Evolutionary conservation across 2,888 invertebrate species (phyloP).

Genomic region (Mactromeris polynyma): DNA sequence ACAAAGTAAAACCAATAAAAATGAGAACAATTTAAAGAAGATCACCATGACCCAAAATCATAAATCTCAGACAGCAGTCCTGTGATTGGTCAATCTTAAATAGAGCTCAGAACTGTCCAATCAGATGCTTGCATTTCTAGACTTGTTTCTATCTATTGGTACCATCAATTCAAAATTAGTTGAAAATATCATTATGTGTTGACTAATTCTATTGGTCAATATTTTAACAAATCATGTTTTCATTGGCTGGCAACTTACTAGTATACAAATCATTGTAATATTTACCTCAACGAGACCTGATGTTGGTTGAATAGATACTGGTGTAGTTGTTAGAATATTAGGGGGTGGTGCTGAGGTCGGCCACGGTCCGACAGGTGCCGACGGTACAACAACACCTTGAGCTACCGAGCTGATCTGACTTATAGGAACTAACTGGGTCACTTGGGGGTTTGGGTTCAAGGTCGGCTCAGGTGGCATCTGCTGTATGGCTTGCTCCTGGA

Average conservation of each 20-base stretch:
- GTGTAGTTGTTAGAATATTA: slow-evolving; percentile 62
- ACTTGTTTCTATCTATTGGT: too few relatives aligned
- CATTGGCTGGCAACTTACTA: too few relatives aligned
- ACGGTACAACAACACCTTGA: slow-evolving; percentile 68
- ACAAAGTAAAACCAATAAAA: too few relatives aligned
- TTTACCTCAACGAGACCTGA: slow-evolving; percentile 72
- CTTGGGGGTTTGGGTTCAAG: slow-evolving; percentile 58
- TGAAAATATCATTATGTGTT: not conserved
- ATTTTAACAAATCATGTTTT: too few relatives aligned
- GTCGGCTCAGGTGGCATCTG: slow-evolving; percentile 74
- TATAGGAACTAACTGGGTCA: slow-evolving; percentile 74
- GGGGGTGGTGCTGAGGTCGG: slow-evolving; percentile 62
- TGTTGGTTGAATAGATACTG: slow-evolving; percentile 59
- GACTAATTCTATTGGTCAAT: too few relatives aligned
- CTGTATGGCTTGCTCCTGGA: slow-evolving; percentile 71
- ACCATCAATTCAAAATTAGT: not conserved
- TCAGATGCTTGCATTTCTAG: too few relatives aligned
- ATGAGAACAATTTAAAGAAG: too few relatives aligned
- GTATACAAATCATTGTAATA: too few relatives aligned
- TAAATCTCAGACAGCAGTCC: too few relatives aligned
- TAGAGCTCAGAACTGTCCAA: too few relatives aligned
- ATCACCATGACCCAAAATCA: too few relatives aligned
- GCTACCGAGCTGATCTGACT: slow-evolving; percentile 79
- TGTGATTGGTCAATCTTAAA: too few relatives aligned
- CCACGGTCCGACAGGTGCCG: slow-evolving; percentile 50